phyloP scores from a whole-genome alignment of 1,140 invertebrate genomes.

The Bilobella aurantiaca region DNA sequence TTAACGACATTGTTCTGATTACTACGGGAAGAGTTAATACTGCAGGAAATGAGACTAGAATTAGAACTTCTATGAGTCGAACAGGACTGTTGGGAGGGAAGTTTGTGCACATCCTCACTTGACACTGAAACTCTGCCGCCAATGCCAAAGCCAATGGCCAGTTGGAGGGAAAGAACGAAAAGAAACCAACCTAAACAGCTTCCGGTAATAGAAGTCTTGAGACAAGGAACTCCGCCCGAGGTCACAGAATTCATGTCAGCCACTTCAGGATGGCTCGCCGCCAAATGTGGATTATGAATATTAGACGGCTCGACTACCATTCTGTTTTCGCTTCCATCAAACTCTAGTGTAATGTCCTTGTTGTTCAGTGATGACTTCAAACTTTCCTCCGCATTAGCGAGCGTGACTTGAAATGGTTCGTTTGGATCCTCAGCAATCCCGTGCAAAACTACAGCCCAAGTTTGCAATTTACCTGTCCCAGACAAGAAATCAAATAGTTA shows the following conservation, averaged over 20 bases:
- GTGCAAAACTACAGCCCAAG: conserved; percentile 31
- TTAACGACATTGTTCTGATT: conserved; percentile 5
- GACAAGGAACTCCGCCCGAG: not conserved
- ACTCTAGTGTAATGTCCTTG: conserved; percentile 10
- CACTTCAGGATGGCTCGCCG: conserved; percentile 16
- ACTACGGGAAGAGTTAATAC: not conserved
- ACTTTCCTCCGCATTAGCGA: not conserved
- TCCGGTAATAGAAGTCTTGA: conserved; percentile 16
- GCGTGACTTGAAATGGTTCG: conserved; percentile 11
- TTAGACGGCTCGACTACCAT: conserved; percentile 21
- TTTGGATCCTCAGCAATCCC: conserved; percentile 28
- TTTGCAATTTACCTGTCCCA: conserved; percentile 31
- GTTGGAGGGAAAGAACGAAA: conserved; percentile 26
- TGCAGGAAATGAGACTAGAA: conserved; percentile 6
- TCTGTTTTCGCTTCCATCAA: conserved; percentile 32
- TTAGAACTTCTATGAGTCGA: conserved; percentile 7
- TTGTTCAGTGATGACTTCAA: not conserved
- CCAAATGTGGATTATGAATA: conserved; percentile 20
- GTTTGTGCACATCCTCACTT: too few relatives aligned
- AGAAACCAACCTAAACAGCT: conserved; percentile 36
- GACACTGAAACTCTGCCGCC: not conserved
- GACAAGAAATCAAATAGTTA: conserved; percentile 13
- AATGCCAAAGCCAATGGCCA: conserved; percentile 6
- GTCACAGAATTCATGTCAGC: conserved; percentile 9
- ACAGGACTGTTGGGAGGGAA: too few relatives aligned